Evolutionary conservation across 2,888 invertebrate species (phyloP), one percentile per base, ranked within the genome.

Genomic region (Neocrepidodera transversa): DNA sequence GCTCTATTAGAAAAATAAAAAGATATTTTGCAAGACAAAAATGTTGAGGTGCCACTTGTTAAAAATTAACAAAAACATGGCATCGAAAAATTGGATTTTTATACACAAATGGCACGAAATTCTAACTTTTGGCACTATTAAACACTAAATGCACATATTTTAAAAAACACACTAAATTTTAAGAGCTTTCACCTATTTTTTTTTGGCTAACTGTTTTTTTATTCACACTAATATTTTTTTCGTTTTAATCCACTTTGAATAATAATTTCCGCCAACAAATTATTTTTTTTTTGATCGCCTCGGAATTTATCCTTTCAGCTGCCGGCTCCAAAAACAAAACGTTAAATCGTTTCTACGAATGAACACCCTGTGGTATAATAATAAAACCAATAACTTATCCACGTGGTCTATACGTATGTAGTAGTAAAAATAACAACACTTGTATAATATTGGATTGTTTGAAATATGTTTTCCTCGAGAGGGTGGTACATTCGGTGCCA

Each of bases 401-500:
- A 45, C 47, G 60, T 60, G 56, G 48, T 28, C 14, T 58, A 32
- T 26, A 16, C 4, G 14, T 11, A 45, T 16, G 2, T 14, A 18
- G 16, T 20, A 42, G 16, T 17, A 57, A 54, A 60, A 36, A 56
- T 26, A 38, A 23, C 42, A 51, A 57, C 56, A 53, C 11, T 8
- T 26, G 10, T 6, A 30, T 35, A 26, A 43, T 43, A 20, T 43
- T 30, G 32, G 32, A 40, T 40, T 30, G 28, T 28, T 42, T 50
- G 48, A 38, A 28, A 36, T 51, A 26, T 10, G 26, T 30, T 43
- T 60, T 43, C 38, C 16, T 40, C 51, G 56, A 55, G 52, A 36
- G 47, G 52, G 40, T 49, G 20, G 10, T 32, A 43, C 45, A 48
- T 40, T 52, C 71, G 70, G 76, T 77, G 74, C 75, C 77, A 78